phyloP scores from a whole-genome alignment of 1,140 invertebrate genomes.

The Trypoxylus dichotomus region DNA sequence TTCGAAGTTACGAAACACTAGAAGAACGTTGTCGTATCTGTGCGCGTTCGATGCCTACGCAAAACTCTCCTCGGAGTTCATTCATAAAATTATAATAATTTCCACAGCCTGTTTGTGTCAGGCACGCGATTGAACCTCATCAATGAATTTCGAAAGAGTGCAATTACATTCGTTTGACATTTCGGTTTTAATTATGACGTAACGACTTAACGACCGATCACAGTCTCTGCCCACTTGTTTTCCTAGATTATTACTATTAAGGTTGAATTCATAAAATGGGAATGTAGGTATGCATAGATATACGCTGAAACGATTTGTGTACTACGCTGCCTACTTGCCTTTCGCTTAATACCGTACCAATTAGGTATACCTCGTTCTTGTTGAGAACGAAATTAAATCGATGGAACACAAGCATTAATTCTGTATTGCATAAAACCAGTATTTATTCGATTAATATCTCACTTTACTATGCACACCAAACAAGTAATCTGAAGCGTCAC shows the following conservation, averaged over 20 bases:
- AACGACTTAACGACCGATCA: background rate
- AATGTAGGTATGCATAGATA: background rate
- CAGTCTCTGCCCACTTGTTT: background rate
- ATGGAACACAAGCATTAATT: background rate
- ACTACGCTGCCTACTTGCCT: background rate
- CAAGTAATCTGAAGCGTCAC: too few relatives aligned
- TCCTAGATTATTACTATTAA: constrained; percentile 17
- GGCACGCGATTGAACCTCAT: constrained; percentile 29
- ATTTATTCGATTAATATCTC: too few relatives aligned
- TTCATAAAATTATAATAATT: constrained; percentile 30
- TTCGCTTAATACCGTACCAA: background rate
- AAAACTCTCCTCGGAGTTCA: constrained; percentile 14
- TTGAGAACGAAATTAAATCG: background rate
- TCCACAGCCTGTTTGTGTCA: constrained; percentile 18
- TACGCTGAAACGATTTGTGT: background rate
- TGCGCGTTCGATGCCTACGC: background rate
- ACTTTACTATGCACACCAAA: too few relatives aligned
- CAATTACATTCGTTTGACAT: constrained; percentile 19
- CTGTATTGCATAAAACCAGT: too few relatives aligned
- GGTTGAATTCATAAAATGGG: background rate
- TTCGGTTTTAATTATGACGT: constrained; percentile 28
- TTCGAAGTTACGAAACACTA: background rate
- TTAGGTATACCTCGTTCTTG: background rate
- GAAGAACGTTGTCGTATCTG: background rate
- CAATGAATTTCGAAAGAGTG: constrained; percentile 20